These are phyloP conservation scores for Araneus ventricosus DNA, from an alignment of 1,140 invertebrate genomes.

Conservation along the genomic window DNA sequence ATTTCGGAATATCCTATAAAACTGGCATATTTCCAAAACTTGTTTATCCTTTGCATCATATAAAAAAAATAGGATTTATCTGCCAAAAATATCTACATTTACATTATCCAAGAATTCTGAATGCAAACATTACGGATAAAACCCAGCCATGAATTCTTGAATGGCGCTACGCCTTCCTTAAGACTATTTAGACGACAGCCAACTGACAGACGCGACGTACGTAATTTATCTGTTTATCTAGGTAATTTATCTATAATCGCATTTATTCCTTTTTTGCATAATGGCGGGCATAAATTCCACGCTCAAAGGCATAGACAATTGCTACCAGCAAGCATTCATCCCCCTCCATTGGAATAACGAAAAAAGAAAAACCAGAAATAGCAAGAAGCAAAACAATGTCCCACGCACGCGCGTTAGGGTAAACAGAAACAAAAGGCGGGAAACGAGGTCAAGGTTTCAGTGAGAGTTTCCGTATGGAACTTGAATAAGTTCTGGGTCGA, in stretches of 20 bases:
- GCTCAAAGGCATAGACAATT: constrained; percentile 40
- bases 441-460: constrained; percentile 54
- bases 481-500: background rate
- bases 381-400: background rate
- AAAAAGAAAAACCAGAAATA: background rate
- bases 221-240: constrained; percentile 46
- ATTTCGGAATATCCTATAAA: no score
- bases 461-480: constrained; percentile 28
- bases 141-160: constrained; percentile 6
- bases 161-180: background rate
- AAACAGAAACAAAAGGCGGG: constrained; percentile 14
- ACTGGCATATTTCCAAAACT: no score
- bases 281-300: constrained; percentile 50
- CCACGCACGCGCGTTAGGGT: background rate
- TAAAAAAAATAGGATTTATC: no score
- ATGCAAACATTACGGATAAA: background rate
- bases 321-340: background rate
- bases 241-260: constrained; percentile 44
- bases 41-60: background rate
- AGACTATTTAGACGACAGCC: constrained; percentile 1
- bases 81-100: no score
- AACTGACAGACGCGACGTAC: constrained; percentile 36
- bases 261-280: constrained; percentile 47
- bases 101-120: background rate
- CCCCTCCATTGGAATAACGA: background rate